Conservation (phyloP, 2,797 vertebrate genomes). For the Hafferia zeledoni region DNA sequence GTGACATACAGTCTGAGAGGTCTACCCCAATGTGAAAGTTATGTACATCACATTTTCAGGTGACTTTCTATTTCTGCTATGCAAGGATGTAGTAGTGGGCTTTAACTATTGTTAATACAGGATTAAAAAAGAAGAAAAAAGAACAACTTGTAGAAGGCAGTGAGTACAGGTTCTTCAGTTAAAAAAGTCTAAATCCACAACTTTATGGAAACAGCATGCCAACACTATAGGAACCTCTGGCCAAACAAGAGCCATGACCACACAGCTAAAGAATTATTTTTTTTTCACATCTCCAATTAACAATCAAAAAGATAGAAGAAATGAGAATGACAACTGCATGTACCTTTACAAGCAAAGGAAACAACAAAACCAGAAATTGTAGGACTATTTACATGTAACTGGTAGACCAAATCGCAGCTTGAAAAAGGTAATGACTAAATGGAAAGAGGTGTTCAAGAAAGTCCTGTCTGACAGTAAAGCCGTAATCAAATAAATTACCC, state of each 20-base stretch:
- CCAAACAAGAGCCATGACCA: neutral
- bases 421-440: neutral
- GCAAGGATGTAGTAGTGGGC: neutral
- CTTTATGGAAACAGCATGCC: neutral
- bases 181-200: neutral
- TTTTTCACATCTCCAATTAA: neutral
- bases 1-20: neutral
- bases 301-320: neutral
- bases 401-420: neutral
- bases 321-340: neutral
- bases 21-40: neutral
- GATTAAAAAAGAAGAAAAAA: neutral
- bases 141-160: neutral
- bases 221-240: neutral
- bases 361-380: neutral
- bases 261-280: neutral
- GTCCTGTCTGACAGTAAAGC: neutral
- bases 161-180: neutral
- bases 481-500: neutral
- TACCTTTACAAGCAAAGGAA: neutral
- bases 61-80: neutral
- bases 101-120: neutral
- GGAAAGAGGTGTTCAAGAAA: neutral
- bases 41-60: neutral
- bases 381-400: neutral